These are phyloP conservation scores for Sturmia bella DNA, from an alignment of 2,888 invertebrate genomes.

Conservation along the genomic window DNA sequence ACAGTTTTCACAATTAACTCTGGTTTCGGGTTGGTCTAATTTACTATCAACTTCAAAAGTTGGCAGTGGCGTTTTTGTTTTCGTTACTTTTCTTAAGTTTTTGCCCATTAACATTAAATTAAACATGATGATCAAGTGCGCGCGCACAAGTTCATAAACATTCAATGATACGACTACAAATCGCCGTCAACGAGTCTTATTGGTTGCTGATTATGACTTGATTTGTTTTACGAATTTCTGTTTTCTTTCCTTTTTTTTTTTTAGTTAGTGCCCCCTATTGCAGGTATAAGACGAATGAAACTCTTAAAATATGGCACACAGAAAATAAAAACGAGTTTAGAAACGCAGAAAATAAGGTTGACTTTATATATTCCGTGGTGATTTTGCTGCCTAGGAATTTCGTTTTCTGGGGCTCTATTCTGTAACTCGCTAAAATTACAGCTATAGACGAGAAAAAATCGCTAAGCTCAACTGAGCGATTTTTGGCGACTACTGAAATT, in stretches of 20 bases:
- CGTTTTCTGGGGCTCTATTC: too few relatives aligned
- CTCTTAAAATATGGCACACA: not conserved
- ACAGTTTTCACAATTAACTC: not conserved
- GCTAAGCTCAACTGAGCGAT: too few relatives aligned
- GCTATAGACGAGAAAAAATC: too few relatives aligned
- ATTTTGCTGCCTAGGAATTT: too few relatives aligned
- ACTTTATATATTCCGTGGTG: too few relatives aligned
- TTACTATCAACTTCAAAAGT: constrained; percentile 11
- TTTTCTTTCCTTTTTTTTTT: constrained; percentile 14
- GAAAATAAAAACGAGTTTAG: not conserved
- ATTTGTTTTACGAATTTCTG: constrained; percentile 41
- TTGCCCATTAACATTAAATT: constrained; percentile 49
- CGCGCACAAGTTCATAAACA: constrained; percentile 67
- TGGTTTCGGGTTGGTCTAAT: not conserved
- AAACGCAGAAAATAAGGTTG: too few relatives aligned
- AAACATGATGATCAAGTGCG: constrained; percentile 64
- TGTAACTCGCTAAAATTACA: too few relatives aligned
- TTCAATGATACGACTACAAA: constrained; percentile 47
- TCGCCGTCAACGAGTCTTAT: constrained; percentile 51
- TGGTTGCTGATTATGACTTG: constrained; percentile 53
- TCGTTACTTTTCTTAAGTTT: not conserved
- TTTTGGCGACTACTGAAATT: too few relatives aligned
- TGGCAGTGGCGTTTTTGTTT: constrained; percentile 9
- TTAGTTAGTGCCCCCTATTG: constrained; percentile 12
- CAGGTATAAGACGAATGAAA: not conserved